Evolutionary conservation across 64 coral and sea anemone genomes (phyloP).

Genomic region (Actinia tenebrosa): DNA sequence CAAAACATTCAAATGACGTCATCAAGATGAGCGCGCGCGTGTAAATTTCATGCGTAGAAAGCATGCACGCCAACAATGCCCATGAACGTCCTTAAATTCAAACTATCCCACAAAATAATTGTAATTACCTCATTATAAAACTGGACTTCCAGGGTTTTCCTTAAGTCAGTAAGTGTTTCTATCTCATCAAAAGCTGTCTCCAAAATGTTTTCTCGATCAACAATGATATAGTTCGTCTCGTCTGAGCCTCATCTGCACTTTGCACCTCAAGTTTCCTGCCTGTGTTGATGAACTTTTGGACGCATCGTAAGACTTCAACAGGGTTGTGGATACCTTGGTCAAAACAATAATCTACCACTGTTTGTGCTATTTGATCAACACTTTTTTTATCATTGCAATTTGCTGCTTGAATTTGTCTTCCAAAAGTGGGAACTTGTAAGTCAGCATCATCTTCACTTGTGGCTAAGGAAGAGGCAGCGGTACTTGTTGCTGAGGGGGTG

Average conservation of each 20-base stretch:
- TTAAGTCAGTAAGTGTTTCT: not conserved
- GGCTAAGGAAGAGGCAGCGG: not conserved
- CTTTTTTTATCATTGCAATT: not conserved
- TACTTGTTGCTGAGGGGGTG: not conserved
- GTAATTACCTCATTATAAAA: constrained; percentile 45
- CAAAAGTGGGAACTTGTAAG: not conserved
- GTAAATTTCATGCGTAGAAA: too few relatives aligned
- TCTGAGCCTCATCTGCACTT: not conserved
- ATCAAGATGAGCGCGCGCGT: too few relatives aligned
- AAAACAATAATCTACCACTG: not conserved
- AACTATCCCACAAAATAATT: not conserved
- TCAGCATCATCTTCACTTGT: not conserved
- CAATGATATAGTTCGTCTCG: constrained; percentile 39
- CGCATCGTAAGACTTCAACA: constrained; percentile 26
- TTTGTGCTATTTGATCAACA: not conserved
- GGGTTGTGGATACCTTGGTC: constrained; percentile 36
- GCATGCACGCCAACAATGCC: too few relatives aligned
- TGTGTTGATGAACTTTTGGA: constrained; percentile 26
- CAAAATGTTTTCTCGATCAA: constrained; percentile 21
- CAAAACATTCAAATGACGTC: too few relatives aligned
- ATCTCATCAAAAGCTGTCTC: constrained; percentile 47
- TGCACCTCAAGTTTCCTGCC: constrained; percentile 39
- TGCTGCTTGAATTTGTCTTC: not conserved
- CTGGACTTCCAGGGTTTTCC: constrained; percentile 41
- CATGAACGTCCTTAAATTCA: too few relatives aligned